Evolutionary conservation across 2,888 invertebrate species (phyloP).

Genomic region (Listrodromus nycthemerus): DNA sequence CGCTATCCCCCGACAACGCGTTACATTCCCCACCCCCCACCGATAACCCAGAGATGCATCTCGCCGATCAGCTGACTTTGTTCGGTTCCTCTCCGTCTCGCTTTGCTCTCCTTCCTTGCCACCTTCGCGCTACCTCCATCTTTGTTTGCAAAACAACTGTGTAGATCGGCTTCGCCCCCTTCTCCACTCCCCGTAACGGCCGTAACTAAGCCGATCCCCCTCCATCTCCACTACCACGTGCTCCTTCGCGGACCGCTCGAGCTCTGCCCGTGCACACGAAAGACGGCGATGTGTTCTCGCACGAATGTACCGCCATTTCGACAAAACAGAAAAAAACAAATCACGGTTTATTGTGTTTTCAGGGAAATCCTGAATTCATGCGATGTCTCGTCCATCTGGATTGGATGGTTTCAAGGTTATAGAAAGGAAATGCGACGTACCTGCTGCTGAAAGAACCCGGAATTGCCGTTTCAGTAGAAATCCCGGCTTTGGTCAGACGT

Average conservation of each 20-base stretch:
- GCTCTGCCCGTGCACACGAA: constrained; percentile 24
- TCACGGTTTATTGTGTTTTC: background rate
- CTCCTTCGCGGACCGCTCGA: constrained; percentile 15
- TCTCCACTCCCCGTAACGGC: constrained; percentile 55
- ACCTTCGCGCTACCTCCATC: constrained; percentile 57
- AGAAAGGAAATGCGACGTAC: background rate
- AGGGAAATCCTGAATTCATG: background rate
- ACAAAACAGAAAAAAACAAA: background rate
- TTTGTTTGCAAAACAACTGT: constrained; percentile 82
- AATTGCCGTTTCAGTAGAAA: constrained; percentile 7
- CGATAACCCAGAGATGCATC: constrained; percentile 71
- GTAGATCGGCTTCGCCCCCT: constrained; percentile 58
- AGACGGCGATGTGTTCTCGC: background rate
- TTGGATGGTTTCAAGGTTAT: background rate
- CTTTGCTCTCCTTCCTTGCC: constrained; percentile 2
- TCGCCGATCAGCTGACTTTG: constrained; percentile 81
- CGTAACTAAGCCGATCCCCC: background rate
- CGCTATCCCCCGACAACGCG: constrained; percentile 19
- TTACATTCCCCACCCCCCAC: constrained; percentile 33
- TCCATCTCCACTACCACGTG: constrained; percentile 24
- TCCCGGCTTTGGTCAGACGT: background rate
- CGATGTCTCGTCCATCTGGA: background rate
- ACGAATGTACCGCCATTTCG: background rate
- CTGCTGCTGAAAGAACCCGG: background rate
- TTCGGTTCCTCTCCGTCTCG: constrained; percentile 69